Evolutionary conservation across 2,888 invertebrate genomes (phyloP).

Genomic region (Nymphalis polychloros): DNA sequence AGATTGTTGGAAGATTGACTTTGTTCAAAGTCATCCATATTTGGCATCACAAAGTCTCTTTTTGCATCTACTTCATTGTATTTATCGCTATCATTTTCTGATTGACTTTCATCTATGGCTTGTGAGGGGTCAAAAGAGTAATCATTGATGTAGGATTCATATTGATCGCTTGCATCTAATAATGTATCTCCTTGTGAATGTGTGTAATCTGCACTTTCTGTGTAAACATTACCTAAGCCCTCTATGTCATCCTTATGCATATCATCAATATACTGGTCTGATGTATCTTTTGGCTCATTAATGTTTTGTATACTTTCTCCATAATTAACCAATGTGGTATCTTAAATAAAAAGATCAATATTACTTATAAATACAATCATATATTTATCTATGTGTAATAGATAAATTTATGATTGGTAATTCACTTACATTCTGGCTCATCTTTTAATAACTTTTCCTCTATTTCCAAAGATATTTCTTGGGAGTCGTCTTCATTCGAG

Average conservation of each 20-base stretch:
- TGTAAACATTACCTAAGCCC: constrained; percentile 73
- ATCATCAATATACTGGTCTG: constrained; percentile 58
- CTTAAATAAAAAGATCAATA: constrained; percentile 48
- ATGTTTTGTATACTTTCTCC: constrained; percentile 58
- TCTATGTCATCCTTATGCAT: constrained; percentile 68
- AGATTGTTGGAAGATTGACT: constrained; percentile 54
- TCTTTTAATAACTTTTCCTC: constrained; percentile 77
- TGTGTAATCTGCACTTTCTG: constrained; percentile 61
- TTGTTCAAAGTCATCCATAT: constrained; percentile 62
- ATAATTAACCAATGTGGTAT: constrained; percentile 74
- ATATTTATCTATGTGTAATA: no score
- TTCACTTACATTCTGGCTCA: constrained; percentile 70
- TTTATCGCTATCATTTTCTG: constrained; percentile 47
- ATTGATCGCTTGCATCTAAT: constrained; percentile 60
- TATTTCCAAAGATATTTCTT: constrained; percentile 75
- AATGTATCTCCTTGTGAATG: constrained; percentile 62
- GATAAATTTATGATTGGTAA: neutral
- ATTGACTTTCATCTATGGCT: constrained; percentile 49
- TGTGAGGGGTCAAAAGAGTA: constrained; percentile 64
- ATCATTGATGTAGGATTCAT: constrained; percentile 69
- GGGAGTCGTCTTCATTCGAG: constrained; percentile 75
- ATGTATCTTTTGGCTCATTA: constrained; percentile 61
- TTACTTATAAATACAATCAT: neutral
- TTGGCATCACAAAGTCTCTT: constrained; percentile 51
- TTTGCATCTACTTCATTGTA: constrained; percentile 47